A percentile compares a stretch with the other conserved stretches of the same genome.
Conservation (phyloP, 2,888 invertebrate species). For the Ectobius pallidus region DNA sequence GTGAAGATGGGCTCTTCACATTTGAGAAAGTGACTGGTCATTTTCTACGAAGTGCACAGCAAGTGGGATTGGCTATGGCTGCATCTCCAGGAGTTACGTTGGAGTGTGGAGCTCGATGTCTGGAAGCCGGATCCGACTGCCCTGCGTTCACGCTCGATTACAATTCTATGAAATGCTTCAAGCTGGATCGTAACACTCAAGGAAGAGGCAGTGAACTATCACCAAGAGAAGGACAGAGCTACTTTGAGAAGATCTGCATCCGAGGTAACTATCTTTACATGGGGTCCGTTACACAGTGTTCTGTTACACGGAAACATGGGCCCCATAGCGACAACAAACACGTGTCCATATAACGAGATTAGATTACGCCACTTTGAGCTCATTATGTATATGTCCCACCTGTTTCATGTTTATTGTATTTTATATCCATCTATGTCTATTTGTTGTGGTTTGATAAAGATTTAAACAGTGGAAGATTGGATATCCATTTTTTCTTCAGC, state of each 20-base stretch:
- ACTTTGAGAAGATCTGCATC: conserved; percentile 57
- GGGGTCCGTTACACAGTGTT: no score
- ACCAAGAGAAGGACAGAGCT: conserved; percentile 53
- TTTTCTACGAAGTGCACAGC: conserved; percentile 53
- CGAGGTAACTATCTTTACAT: conserved; percentile 50
- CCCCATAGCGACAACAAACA: no score
- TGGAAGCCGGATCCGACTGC: conserved; percentile 54
- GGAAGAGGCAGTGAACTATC: conserved; percentile 53
- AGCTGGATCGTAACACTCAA: conserved; percentile 56
- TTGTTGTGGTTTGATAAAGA: no score
- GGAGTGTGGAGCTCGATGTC: conserved; percentile 51
- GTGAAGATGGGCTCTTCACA: conserved; percentile 55
- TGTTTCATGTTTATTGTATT: no score
- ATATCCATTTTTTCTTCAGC: no score
- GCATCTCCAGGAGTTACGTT: conserved; percentile 50
- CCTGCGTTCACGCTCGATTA: conserved; percentile 56
- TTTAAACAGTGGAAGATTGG: no score
- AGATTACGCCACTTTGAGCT: no score
- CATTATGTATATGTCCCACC: no score
- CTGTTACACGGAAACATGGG: no score
- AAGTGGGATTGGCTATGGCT: conserved; percentile 52
- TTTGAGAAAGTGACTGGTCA: conserved; percentile 57
- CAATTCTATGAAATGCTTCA: conserved; percentile 54
- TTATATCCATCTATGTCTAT: no score
- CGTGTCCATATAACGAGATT: no score